Evolutionary conservation across 2,113 vertebrate species (phyloP), one percentile per base, ranked within the genome.

Genomic region (Carettochelys insculpta): DNA sequence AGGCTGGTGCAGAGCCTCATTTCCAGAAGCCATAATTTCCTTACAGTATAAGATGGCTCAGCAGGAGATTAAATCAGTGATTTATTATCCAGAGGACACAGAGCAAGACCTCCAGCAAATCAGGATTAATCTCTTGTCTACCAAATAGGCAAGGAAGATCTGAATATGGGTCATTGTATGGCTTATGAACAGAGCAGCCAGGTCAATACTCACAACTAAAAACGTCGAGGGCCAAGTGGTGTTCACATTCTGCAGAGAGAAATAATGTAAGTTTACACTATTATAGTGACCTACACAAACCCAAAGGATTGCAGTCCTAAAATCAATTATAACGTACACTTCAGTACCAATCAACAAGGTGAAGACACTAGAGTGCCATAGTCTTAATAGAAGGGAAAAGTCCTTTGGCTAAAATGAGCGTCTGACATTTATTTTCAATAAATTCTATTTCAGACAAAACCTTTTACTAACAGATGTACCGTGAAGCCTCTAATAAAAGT

Each of bases 251-350:
- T 50, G 68, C 92, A 90, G 85, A 91, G 93, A 92, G 90, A 95
- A 95, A 78, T 85, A 41, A 45, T 85, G 73, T 19, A 9, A 90
- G 93, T 95, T 92, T 87, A 61, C 20, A 78, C 80, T 95, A 91
- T 89, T 88, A 83, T 78, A 58, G 82, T 95, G 95, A 96, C 91
- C 92, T 95, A 84, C 75, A 92, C 93, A 96, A 96, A 90, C 58
- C 58, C 88, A 68, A 38, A 77, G 87, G 68, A 65, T 43, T 11
- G 5, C 25, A 79, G n/a, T 25, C 45, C 84, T 73, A 85, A 53
- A 91, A 90, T 17, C 68, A 73, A 73, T 8, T n/a, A n/a, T 7
- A 68, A 38, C 5, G n/a, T 41, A 38, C 41, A 68, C 16, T 68
- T 38, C n/a, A 41, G 90, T 91, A 84, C 45, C 71, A 93, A 31